Conservation (phyloP, 2,797 vertebrate genomes). For the Orientallactaga sibirica region DNA sequence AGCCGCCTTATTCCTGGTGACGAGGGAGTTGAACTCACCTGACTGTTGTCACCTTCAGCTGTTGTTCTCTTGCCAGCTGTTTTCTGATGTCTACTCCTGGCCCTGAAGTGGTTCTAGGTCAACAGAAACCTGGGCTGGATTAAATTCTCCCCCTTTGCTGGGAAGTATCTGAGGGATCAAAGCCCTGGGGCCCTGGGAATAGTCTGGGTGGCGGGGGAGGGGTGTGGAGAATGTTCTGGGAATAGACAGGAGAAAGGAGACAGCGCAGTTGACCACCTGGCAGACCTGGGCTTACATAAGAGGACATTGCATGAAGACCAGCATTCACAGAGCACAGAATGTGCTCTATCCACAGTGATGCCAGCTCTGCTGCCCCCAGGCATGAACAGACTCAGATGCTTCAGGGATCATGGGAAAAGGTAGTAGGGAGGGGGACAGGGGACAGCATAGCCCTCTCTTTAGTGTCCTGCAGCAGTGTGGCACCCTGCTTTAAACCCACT, state of each 20-base stretch:
- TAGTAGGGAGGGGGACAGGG: fast-evolving
- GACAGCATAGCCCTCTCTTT: not conserved
- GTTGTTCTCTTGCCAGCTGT: not conserved
- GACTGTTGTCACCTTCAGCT: not conserved
- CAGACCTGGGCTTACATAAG: not conserved
- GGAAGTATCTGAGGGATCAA: not conserved
- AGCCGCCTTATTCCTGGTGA: not conserved
- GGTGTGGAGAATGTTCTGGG: not conserved
- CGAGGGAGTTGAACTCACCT: not conserved
- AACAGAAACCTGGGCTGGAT: not conserved
- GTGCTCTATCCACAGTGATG: not conserved
- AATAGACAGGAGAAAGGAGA: not conserved
- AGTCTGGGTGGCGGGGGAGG: not conserved
- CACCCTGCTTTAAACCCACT: not conserved
- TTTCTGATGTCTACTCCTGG: not conserved
- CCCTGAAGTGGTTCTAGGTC: not conserved
- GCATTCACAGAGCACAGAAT: not conserved
- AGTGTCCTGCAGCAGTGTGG: not conserved
- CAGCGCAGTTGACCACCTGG: not conserved
- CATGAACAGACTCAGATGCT: not conserved
- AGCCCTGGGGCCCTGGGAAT: not conserved
- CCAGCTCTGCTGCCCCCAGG: not conserved
- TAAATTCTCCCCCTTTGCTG: not conserved
- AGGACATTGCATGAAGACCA: not conserved
- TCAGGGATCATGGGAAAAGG: not conserved